A percentile compares a stretch with the other conserved stretches of the same genome.
Evolutionary conservation across 2,797 vertebrate genomes (phyloP).

Genomic region (Mus minutoides): DNA sequence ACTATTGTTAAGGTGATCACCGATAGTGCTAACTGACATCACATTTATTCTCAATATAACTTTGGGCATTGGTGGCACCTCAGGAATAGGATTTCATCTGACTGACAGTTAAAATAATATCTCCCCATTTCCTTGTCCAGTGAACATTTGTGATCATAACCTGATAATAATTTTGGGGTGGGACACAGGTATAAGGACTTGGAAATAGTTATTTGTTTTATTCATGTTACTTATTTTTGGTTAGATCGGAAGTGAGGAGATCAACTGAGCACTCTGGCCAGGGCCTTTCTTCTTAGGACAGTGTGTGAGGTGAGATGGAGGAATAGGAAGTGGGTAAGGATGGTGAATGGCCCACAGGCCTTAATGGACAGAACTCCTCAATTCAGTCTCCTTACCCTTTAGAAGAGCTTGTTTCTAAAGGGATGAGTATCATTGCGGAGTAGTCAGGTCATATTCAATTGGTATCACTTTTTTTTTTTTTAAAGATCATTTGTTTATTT

Average conservation of each 20-base stretch:
- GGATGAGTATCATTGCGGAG: not conserved
- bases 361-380: not conserved
- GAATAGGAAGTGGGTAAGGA: not conserved
- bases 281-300: not conserved
- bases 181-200: not conserved
- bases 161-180: not conserved
- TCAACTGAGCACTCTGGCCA: not conserved
- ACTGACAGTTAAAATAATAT: not conserved
- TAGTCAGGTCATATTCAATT: constrained; percentile 5
- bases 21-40: not conserved
- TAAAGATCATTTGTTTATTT: too few relatives aligned
- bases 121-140: not conserved
- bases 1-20: not conserved
- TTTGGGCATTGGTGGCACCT: not conserved
- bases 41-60: not conserved
- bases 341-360: not conserved
- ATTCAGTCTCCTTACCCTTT: not conserved
- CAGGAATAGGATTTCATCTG: constrained; percentile 8
- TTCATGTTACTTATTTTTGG: not conserved
- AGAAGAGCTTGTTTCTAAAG: not conserved
- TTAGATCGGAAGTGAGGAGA: not conserved
- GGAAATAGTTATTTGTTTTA: not conserved
- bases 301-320: not conserved
- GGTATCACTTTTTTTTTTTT: not conserved
- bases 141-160: not conserved